Evolutionary conservation across 1,140 invertebrate species (phyloP).

Genomic region (Ectropis grisescens): DNA sequence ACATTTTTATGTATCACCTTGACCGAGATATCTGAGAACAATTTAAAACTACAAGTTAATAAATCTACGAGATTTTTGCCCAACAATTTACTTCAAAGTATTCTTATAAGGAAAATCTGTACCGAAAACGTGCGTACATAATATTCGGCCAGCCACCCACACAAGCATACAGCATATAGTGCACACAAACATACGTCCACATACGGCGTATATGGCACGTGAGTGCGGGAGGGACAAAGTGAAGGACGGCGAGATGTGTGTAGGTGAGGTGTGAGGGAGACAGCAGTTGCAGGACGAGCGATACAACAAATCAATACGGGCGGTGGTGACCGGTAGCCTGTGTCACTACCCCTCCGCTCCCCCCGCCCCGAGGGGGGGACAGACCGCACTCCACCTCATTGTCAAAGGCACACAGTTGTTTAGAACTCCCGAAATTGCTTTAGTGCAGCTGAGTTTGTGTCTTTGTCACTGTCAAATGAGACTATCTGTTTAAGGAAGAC

Average conservation of each 20-base stretch:
- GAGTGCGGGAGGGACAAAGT: slow-evolving; percentile 40
- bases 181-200: slow-evolving; percentile 24
- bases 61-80: no score
- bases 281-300: slow-evolving; percentile 60
- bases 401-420: slow-evolving; percentile 57
- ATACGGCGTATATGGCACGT: slow-evolving; percentile 53
- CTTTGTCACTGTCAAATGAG: no score
- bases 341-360: slow-evolving; percentile 48
- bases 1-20: no score
- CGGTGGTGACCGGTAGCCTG: slow-evolving; percentile 68
- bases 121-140: slow-evolving; percentile 56
- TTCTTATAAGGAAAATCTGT: slow-evolving; percentile 33
- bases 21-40: no score
- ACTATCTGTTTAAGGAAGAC: no score
- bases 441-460: no score
- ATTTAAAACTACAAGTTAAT: no score
- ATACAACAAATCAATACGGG: slow-evolving; percentile 70
- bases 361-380: slow-evolving; percentile 17
- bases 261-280: slow-evolving; percentile 36
- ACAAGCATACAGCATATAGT: slow-evolving; percentile 27
- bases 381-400: slow-evolving; percentile 64
- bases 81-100: no score
- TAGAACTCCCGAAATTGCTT: slow-evolving; percentile 21
- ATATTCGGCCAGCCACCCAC: slow-evolving; percentile 57
- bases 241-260: slow-evolving; percentile 23